Evolutionary conservation across 2,797 vertebrate species (phyloP), one percentile per base, ranked within the genome.

Genomic region (Pseudochaenichthys georgianus): DNA sequence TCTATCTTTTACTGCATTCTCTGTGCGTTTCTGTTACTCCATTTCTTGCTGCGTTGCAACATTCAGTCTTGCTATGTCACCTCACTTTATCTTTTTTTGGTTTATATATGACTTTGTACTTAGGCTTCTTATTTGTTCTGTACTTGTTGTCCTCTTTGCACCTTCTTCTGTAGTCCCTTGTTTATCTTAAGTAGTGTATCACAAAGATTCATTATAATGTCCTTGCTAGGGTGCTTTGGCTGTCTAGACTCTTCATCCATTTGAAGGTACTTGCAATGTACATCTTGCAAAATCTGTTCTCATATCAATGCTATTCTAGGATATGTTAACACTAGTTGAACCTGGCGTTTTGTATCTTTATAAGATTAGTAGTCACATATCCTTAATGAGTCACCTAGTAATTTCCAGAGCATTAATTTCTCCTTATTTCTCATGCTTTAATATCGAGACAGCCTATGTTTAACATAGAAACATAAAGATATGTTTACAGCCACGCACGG

Each of bases 401-500:
- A 17, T 58, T 67, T 65, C 60, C 46, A 28, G 17, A 71, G 53
- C 15, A 51, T 69, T 70, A 34, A 71, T 63, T 53, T 67, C 9
- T 63, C 17, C 66, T 73, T 60, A 48, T 72, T 55, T 64, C 28
- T 46, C 21, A 31, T 67, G 58, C 65, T 65, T 63, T 78, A 69
- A 16, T 73, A 70, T 57, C 70, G 28, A 74, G 71, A 55, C 21
- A 12, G 42, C 42, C 52, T 79, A 16, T 52, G 48, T 79, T 76
- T 59, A 70, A 76, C 21, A 72, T 50, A 1, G 16, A 28, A 28
- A 28, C 47, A 62, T 78, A 12, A 45, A 68, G 77, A 64, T 45
- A 68, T 77, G 87, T 93, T 92, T 90, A 91, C 87, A 92, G 71
- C 59, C 70, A 34, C 45, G 9, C 58, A 10, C 69, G 72, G 74